phyloP scores from a whole-genome alignment of 2,797 vertebrate species.

The Podarcis lilfordi region DNA sequence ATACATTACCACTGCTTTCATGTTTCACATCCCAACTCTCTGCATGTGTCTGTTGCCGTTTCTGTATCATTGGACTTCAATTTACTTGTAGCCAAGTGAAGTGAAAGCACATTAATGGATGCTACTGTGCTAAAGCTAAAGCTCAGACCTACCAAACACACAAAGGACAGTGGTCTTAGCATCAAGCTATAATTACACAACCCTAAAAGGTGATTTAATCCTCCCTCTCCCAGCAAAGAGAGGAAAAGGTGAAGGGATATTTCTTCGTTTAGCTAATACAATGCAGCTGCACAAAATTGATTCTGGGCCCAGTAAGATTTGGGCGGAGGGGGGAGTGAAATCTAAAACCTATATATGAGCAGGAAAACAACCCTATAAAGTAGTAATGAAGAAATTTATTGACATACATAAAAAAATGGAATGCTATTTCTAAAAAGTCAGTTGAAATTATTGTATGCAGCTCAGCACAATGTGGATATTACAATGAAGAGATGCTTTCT shows the following conservation, averaged over 20 bases:
- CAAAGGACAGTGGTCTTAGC: no score
- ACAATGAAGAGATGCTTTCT: conserved; percentile 45
- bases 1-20: not conserved
- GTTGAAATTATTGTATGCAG: conserved; percentile 70
- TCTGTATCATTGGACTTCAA: not conserved
- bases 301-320: conserved; percentile 45
- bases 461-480: conserved; percentile 56
- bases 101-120: not conserved
- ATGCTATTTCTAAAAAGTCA: conserved; percentile 60
- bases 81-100: not conserved
- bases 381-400: conserved; percentile 74
- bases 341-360: conserved; percentile 48
- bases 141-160: not conserved
- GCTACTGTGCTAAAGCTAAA: not conserved
- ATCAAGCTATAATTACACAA: no score
- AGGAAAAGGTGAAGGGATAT: not conserved
- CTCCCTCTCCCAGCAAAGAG: no score
- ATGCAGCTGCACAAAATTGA: conserved; percentile 45
- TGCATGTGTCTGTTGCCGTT: not conserved
- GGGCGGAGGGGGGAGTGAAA: conserved; percentile 20
- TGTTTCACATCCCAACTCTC: not conserved
- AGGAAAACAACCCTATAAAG: conserved; percentile 63
- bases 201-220: no score
- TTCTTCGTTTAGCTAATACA: conserved; percentile 54
- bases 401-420: conserved; percentile 55